Evolutionary conservation across 2,888 invertebrate species (phyloP).

Genomic region (Pterostichus madidus): DNA sequence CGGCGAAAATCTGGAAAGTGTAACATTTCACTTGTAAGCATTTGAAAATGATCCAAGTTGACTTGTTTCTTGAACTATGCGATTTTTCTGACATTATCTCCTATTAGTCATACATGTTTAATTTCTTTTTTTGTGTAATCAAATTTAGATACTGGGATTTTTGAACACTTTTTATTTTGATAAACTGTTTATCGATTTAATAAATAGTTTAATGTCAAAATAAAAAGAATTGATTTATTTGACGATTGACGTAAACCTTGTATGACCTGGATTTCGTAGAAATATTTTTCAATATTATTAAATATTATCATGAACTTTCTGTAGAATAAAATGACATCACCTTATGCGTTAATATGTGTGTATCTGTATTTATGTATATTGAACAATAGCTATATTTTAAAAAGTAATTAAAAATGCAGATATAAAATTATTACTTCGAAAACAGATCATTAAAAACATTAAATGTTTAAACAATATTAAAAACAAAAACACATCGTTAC

Average conservation of each 20-base stretch:
- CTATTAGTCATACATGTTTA: neutral
- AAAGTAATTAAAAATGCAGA: no score
- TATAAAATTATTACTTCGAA: no score
- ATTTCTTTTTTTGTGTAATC: neutral
- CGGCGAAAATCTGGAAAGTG: no score
- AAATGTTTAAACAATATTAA: no score
- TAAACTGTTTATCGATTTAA: no score
- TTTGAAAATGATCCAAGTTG: neutral
- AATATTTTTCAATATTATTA: neutral
- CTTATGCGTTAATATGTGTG: neutral
- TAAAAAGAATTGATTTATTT: no score
- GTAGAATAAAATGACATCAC: neutral
- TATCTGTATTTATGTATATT: neutral
- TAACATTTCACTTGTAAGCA: constrained; percentile 3
- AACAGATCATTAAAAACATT: neutral
- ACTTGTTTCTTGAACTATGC: neutral
- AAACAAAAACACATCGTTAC: no score
- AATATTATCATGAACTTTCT: neutral
- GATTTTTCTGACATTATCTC: neutral
- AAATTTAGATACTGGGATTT: neutral
- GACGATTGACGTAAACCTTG: no score
- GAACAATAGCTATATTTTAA: neutral
- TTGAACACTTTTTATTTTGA: neutral
- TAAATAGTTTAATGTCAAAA: neutral
- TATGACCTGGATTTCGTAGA: neutral